Evolutionary conservation across 2,888 invertebrate species (phyloP).

Genomic region (Pherbina coryleti): DNA sequence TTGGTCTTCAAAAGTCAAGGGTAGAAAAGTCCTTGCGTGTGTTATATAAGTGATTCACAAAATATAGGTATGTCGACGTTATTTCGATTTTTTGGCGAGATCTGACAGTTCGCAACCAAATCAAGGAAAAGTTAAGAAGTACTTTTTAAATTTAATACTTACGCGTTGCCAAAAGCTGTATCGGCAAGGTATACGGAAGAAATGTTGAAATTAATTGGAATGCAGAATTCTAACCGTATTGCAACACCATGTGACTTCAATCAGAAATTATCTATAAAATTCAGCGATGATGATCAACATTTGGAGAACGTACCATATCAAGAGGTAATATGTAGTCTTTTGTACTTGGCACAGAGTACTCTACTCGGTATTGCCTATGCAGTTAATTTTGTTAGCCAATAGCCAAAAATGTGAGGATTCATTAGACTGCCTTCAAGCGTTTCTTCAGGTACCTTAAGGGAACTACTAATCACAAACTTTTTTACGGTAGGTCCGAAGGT

Average conservation of each 20-base stretch:
- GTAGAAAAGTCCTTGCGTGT: conserved; percentile 39
- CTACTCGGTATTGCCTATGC: conserved; percentile 48
- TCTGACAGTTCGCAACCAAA: conserved; percentile 1
- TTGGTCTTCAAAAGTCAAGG: not conserved
- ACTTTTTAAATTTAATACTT: conserved; percentile 19
- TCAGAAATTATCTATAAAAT: not conserved
- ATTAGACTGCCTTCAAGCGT: conserved; percentile 48
- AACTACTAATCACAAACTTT: too few relatives aligned
- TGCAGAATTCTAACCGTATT: conserved; percentile 23
- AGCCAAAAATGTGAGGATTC: conserved; percentile 40
- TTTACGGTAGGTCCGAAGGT: conserved; percentile 17
- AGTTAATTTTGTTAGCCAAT: conserved; percentile 46
- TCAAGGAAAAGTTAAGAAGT: not conserved
- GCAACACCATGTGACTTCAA: conserved; percentile 45
- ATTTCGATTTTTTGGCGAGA: conserved; percentile 36
- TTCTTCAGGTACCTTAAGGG: conserved; percentile 42
- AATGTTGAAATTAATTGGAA: conserved; percentile 23
- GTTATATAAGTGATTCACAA: conserved; percentile 18
- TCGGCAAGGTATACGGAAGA: not conserved
- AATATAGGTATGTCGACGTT: conserved; percentile 39
- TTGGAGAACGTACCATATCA: conserved; percentile 48
- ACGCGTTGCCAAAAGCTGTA: not conserved
- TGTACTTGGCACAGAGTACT: conserved; percentile 46
- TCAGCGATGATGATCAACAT: not conserved
- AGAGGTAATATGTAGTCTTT: conserved; percentile 47